These are phyloP conservation scores for Uromys caudimaculatus DNA, from an alignment of 2,797 vertebrate genomes.

Conservation along the genomic window DNA sequence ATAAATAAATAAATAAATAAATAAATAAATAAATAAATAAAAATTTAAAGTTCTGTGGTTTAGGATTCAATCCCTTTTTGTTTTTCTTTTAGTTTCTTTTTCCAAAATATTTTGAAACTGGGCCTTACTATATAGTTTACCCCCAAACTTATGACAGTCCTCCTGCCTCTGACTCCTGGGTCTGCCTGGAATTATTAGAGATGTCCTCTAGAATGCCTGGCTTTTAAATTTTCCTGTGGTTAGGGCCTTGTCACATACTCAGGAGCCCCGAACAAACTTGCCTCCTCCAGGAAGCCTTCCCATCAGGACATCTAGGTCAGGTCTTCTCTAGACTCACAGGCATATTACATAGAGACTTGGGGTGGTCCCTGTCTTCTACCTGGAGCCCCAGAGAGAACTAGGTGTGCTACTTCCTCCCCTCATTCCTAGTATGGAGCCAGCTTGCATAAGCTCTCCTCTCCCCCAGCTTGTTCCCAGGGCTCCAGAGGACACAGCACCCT, in stretches of 20 bases:
- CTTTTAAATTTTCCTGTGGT: background rate
- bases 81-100: background rate
- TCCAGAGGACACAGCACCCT: background rate
- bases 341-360: background rate
- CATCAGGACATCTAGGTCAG: background rate
- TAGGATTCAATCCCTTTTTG: background rate
- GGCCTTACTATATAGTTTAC: background rate
- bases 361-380: background rate
- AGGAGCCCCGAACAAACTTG: background rate
- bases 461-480: background rate
- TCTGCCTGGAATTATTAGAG: background rate
- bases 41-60: background rate
- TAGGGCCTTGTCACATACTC: background rate
- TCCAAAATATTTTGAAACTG: background rate
- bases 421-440: background rate
- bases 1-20: too few species aligned
- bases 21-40: too few species aligned
- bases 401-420: background rate
- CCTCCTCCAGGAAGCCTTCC: slow-evolving; percentile 34
- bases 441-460: background rate
- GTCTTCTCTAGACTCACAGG: background rate
- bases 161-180: background rate
- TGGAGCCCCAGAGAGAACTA: background rate
- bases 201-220: too few species aligned
- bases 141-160: background rate